These are phyloP conservation scores for Mayetiola destructor DNA, from an alignment of 2,888 invertebrate species.

Conservation along the genomic window DNA sequence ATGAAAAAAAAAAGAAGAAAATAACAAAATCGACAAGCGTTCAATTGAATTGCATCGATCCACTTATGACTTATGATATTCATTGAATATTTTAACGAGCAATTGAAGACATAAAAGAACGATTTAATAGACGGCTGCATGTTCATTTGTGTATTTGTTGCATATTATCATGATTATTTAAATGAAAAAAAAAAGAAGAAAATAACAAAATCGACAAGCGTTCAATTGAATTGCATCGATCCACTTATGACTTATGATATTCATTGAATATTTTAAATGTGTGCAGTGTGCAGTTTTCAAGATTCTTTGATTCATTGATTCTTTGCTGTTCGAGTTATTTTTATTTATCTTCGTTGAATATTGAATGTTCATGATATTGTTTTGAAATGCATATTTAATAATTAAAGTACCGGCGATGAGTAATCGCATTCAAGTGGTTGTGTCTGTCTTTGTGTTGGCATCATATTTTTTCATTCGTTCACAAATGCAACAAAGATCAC, in stretches of 20 bases:
- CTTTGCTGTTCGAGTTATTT: too few species aligned
- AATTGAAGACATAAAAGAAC: not conserved
- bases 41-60: slow-evolving; percentile 4
- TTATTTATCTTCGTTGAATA: too few species aligned
- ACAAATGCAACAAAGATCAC: too few species aligned
- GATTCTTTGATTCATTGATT: too few species aligned
- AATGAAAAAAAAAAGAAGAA: too few species aligned
- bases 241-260: slow-evolving; percentile 4
- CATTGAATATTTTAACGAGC: not conserved
- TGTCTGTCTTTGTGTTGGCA: too few species aligned
- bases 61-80: slow-evolving; percentile 3
- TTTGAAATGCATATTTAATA: not conserved
- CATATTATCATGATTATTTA: too few species aligned
- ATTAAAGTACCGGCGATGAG: slow-evolving; percentile 7
- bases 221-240: slow-evolving; percentile 4
- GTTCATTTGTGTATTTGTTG: not conserved
- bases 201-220: too few species aligned
- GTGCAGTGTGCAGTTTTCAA: too few species aligned
- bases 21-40: too few species aligned
- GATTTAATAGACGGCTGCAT: not conserved
- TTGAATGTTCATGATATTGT: not conserved
- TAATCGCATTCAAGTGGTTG: not conserved
- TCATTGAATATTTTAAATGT: not conserved
- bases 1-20: too few species aligned
- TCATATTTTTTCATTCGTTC: too few species aligned